Evolutionary conservation across 2,113 vertebrate species (phyloP).

Genomic region (Erpornis zantholeuca): DNA sequence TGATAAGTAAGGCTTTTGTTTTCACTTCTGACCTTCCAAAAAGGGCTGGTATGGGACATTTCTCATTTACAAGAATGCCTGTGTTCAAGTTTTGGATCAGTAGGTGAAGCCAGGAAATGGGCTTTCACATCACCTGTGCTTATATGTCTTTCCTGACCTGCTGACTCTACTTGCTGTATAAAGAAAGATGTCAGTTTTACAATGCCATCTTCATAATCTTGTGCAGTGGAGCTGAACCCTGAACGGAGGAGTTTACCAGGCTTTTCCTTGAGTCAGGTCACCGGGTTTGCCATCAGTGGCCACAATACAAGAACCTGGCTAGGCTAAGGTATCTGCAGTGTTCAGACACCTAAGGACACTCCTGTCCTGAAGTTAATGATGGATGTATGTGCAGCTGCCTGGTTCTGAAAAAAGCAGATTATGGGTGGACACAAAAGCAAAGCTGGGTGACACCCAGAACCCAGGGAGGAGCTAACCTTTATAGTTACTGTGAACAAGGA

Average conservation of each 20-base stretch:
- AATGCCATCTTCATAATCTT: accelerated
- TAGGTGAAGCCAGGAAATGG: not conserved
- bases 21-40: not conserved
- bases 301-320: not conserved
- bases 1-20: conserved; percentile 84
- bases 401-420: not conserved
- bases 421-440: not conserved
- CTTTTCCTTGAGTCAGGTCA: not conserved
- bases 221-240: not conserved
- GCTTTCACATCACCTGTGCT: not conserved
- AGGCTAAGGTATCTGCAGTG: not conserved
- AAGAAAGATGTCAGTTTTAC: not conserved
- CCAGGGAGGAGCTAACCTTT: not conserved
- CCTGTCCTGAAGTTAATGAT: not conserved
- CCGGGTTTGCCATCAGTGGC: not conserved
- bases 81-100: not conserved
- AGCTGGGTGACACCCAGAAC: not conserved
- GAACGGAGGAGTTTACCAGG: not conserved
- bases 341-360: not conserved
- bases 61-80: not conserved
- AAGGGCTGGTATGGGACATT: not conserved
- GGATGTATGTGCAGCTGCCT: not conserved
- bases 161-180: not conserved
- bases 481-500: not conserved
- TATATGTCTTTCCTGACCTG: not conserved